Conservation (phyloP, 1,140 invertebrate genomes). For the Ceratoteleas bidentatus region DNA sequence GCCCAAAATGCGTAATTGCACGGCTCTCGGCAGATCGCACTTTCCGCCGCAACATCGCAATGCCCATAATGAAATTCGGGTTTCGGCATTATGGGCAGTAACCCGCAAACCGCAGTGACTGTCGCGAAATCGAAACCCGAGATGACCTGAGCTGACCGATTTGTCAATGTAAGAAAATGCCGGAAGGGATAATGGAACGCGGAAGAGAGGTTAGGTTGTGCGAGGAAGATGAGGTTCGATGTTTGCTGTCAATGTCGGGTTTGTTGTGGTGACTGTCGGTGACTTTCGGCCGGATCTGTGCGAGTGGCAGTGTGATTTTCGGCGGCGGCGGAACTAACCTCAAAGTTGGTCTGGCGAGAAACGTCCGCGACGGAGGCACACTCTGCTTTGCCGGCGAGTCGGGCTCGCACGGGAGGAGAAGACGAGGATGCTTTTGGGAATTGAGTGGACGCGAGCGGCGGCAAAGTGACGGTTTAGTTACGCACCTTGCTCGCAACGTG, state of each 20-base stretch:
- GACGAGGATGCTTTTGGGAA: constrained; percentile 8
- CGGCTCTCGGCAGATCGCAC: too few relatives aligned
- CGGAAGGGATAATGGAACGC: too few relatives aligned
- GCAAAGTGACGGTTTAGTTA: constrained; percentile 25
- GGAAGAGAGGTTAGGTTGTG: too few relatives aligned
- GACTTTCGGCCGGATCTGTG: not conserved
- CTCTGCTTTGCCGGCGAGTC: not conserved
- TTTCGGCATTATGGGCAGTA: too few relatives aligned
- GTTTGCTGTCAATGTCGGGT: not conserved
- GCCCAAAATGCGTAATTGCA: too few relatives aligned
- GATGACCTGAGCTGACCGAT: too few relatives aligned
- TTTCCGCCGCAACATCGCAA: too few relatives aligned
- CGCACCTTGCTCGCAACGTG: constrained; percentile 25
- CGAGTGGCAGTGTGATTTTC: not conserved
- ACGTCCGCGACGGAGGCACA: not conserved
- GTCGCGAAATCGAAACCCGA: too few relatives aligned
- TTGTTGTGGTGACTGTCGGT: not conserved
- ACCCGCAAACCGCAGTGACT: too few relatives aligned
- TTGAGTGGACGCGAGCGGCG: constrained; percentile 5
- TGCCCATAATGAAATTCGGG: too few relatives aligned
- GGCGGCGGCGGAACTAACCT: not conserved
- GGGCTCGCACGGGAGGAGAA: not conserved
- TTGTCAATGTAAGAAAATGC: too few relatives aligned
- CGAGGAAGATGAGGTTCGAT: too few relatives aligned
- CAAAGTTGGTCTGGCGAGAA: not conserved